These are phyloP conservation scores for Harpalus rubripes DNA, from an alignment of 2,888 invertebrate species.

Conservation along the genomic window DNA sequence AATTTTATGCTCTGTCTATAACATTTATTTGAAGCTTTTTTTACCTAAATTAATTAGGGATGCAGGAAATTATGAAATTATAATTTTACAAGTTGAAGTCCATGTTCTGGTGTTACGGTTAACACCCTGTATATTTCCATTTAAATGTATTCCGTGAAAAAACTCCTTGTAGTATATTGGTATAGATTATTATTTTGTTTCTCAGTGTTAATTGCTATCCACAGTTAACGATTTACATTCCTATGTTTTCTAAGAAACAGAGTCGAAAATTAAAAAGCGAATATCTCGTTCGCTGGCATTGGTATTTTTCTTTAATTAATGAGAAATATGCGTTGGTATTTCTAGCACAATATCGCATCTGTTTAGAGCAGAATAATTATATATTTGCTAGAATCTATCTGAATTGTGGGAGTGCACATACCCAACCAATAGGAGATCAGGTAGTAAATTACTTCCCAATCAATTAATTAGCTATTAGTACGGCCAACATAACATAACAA, in stretches of 20 bases:
- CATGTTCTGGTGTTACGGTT: too few relatives aligned
- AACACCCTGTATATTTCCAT: neutral
- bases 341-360: slow-evolving; percentile 23
- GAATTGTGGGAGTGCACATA: slow-evolving; percentile 55
- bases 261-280: slow-evolving; percentile 7
- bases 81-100: too few relatives aligned
- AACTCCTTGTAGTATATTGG: neutral
- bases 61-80: too few relatives aligned
- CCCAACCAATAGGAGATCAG: slow-evolving; percentile 43
- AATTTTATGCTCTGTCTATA: too few relatives aligned
- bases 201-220: neutral
- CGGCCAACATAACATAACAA: slow-evolving; percentile 59
- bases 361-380: slow-evolving; percentile 26
- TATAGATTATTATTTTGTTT: neutral
- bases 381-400: slow-evolving; percentile 34
- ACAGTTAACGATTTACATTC: neutral
- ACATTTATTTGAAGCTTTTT: too few relatives aligned
- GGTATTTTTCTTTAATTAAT: slow-evolving; percentile 34
- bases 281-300: slow-evolving; percentile 11
- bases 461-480: slow-evolving; percentile 66
- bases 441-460: slow-evolving; percentile 63
- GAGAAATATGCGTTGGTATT: slow-evolving; percentile 39
- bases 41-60: too few relatives aligned
- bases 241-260: neutral
- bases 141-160: neutral